Base-by-base conservation (phyloP, 2,888 invertebrate genomes). In the Drosophila multiciliata region DNA sequence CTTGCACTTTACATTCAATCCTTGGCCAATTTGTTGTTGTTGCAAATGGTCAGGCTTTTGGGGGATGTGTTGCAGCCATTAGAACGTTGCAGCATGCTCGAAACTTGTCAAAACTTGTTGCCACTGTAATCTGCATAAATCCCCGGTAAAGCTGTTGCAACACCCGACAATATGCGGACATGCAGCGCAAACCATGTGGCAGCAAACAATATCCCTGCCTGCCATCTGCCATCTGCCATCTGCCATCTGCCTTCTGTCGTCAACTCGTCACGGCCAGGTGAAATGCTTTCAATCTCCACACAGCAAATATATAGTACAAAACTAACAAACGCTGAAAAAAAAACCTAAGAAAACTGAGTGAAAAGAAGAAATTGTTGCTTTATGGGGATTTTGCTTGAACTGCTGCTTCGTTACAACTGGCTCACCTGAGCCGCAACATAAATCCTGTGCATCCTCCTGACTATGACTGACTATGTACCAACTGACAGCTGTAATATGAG, bases 71-170 rank as follows among this genome's bases (percentile, higher is more conserved):
- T 32, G 36, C 53, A 32, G 26, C 45, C 45, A 45, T 66, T 66
- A 45, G 36, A 45, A 15, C 29, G 40, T 42, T 62, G 58, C 53
- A 49, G 48, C 54, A 64, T 64, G 54, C 58, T 48, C 42, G 57
- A 63, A 67, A 50, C 60, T 66, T 59, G 55, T 40, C 50, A 60
- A 82, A 82, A 82, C 82, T 78, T 71, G 71, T 71, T 73, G 70
- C 69, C 73, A 54, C 48, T 54, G 52, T 70, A 75, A 85, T 85
- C 88, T 82, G 77, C 73, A 82, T 88, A 86, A 82, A 77, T 76
- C 77, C 77, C 53, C 68, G 61, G 66, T 69, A 82, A 77, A 77
- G 65, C 83, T 79, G 63, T 60, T 72, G 65, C 77, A 76, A 52
- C 54, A 54, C 75, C 71, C 69, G 75, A 74, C 71, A 68, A 73